Evolutionary conservation across 2,888 invertebrate species (phyloP).

Genomic region (Leptopilina drosophilae): DNA sequence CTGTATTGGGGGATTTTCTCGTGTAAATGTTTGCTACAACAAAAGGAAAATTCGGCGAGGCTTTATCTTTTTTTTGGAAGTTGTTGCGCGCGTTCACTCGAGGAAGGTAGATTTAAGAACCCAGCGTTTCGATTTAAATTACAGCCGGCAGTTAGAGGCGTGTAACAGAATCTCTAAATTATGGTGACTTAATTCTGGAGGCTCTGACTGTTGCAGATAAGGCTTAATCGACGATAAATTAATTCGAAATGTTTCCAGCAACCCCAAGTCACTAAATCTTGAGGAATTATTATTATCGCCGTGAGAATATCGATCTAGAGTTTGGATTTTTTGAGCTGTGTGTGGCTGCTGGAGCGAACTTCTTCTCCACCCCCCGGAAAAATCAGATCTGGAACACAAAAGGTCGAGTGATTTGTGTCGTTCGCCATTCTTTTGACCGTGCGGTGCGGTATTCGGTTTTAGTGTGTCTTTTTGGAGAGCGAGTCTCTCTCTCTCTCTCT

Average conservation of each 20-base stretch:
- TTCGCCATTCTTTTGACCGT: conserved; percentile 72
- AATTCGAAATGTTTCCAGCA: conserved; percentile 32
- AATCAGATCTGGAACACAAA: conserved; percentile 65
- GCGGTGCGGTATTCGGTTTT: conserved; percentile 15
- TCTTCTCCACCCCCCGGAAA: conserved; percentile 55
- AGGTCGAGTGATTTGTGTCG: conserved; percentile 75
- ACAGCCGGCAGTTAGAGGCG: conserved; percentile 10
- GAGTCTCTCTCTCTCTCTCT: conserved; percentile 48
- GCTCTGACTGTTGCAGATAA: conserved; percentile 33
- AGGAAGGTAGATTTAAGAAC: background rate
- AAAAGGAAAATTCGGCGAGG: too few species aligned
- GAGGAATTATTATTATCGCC: conserved; percentile 37
- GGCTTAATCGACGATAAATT: conserved; percentile 34
- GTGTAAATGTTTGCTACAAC: background rate
- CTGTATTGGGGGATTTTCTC: background rate
- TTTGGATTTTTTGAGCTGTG: conserved; percentile 23
- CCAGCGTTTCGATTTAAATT: background rate
- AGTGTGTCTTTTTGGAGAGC: conserved; percentile 33
- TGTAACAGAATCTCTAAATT: conserved; percentile 17
- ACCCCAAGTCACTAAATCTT: conserved; percentile 31
- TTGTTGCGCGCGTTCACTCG: background rate
- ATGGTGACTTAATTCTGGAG: conserved; percentile 19
- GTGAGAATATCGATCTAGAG: conserved; percentile 34
- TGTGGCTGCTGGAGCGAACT: conserved; percentile 3
- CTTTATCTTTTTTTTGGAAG: background rate